Conservation (phyloP, 30 jellyfish, hydroid and myxozoan genomes). For the Catostylus mosaicus region DNA sequence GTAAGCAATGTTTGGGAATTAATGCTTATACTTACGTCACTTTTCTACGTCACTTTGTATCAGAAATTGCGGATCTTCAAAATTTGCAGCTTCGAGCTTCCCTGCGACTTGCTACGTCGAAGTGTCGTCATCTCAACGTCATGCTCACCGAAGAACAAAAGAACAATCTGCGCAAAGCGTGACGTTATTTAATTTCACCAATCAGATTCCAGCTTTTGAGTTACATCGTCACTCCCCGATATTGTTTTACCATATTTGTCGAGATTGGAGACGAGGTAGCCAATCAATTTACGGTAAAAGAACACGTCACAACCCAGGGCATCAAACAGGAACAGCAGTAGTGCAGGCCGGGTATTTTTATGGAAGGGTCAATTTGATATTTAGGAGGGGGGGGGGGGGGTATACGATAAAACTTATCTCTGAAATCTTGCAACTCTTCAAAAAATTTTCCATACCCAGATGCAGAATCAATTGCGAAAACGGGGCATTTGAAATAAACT, state of each 20-base stretch:
- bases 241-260: constrained; percentile 56
- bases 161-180: constrained; percentile 71
- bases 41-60: constrained; percentile 81
- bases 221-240: not conserved
- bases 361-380: no score
- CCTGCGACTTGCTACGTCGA: constrained; percentile 70
- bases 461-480: no score
- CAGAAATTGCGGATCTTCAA: constrained; percentile 35
- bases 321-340: not conserved
- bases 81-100: constrained; percentile 31
- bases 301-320: not conserved
- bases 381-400: no score
- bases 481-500: no score
- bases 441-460: no score
- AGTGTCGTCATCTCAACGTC: constrained; percentile 79
- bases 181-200: constrained; percentile 65
- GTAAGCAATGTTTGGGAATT: constrained; percentile 36
- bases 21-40: constrained; percentile 80
- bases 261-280: not conserved
- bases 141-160: constrained; percentile 71
- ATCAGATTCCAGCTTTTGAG: constrained; percentile 37
- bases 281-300: not conserved
- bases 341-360: no score
- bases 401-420: no score
- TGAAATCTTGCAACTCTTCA: no score